Base-by-base conservation (phyloP, 2,113 vertebrate species). In the Anthoscopus minutus region DNA sequence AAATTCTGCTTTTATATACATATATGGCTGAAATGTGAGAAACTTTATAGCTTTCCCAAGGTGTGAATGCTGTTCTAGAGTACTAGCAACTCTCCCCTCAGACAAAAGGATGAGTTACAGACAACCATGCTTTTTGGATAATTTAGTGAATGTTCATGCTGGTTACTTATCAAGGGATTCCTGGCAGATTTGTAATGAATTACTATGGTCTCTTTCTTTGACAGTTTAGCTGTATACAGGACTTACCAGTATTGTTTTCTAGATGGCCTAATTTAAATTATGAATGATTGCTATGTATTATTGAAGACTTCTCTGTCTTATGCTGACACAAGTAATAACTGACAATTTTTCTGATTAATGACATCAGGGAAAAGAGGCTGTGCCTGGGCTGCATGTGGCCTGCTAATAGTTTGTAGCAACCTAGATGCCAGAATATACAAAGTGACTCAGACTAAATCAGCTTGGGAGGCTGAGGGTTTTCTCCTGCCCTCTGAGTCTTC, bases 261-360 rank as follows among this genome's bases (percentile, higher is more conserved):
- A 80, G 89, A 84, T 86, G 33, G 50, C 21, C 69, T 79, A 60
- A 90, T 92, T 93, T 93, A 79, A 94, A 94, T 96, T 84, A 93
- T 88, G 33, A 67, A 92, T 90, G 71, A 27, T 79, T 83, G 24
- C 7, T 88, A 79, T 91, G 33, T 86, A 69, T 94, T 84, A 89
- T 94, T 95, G 89, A 96, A 94, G 73, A 69, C 18, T 74, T 33
- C 25, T 53, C 79, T 90, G 72, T 78, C 81, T 94, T 64, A 35
- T 7, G 65, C 79, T 70, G 37, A 91, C 71, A 81, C 16, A 74
- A 81, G 61, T 91, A 80, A 88, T 86, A 93, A 79, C 53, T 79
- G 71, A 84, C 48, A 47, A 47, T 84, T 81, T 94, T 94, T 71
- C n/a, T 91, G 60, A 86, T 91, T 89, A 78, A 88, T 71, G 35